A percentile compares a stretch with the other conserved stretches of the same genome.
Evolutionary conservation across 1,140 invertebrate genomes (phyloP).

Genomic region (Spodoptera litura): DNA sequence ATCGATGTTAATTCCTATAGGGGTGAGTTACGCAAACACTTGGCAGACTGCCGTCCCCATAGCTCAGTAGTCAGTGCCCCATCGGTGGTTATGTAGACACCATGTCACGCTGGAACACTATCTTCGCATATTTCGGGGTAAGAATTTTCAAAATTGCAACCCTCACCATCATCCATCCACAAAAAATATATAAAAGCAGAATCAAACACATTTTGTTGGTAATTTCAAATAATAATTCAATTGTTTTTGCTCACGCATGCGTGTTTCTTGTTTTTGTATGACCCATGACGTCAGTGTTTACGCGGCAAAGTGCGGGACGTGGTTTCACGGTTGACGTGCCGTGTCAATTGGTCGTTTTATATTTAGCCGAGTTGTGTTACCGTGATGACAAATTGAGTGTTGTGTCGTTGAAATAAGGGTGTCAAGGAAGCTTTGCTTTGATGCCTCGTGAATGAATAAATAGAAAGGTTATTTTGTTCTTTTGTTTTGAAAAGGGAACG

Average conservation of each 20-base stretch:
- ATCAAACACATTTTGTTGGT: background rate
- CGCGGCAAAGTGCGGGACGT: conserved; percentile 14
- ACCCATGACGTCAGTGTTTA: conserved; percentile 28
- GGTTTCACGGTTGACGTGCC: conserved; percentile 6
- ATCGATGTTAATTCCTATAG: conserved; percentile 33
- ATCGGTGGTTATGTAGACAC: conserved; percentile 35
- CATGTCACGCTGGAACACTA: conserved; percentile 6
- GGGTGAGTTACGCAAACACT: conserved; percentile 27
- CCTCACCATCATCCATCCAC: background rate
- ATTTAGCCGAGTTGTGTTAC: conserved; percentile 28
- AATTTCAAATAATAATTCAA: background rate
- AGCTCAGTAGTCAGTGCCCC: conserved; percentile 30
- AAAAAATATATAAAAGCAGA: background rate
- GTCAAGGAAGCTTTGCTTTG: background rate
- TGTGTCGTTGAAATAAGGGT: background rate
- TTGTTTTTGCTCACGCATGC: conserved; percentile 29
- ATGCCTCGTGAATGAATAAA: background rate
- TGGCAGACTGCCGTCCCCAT: conserved; percentile 39
- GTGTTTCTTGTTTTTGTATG: conserved; percentile 26
- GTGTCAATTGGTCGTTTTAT: conserved; percentile 1
- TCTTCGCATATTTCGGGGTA: conserved; percentile 39
- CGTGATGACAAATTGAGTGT: background rate
- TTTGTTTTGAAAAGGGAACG: no score
- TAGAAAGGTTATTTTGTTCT: background rate
- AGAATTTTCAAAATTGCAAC: background rate